These are phyloP conservation scores for Dysidea cf. avara DNA, from an alignment of 37 sponge, comb jelly and placozoan species.

Conservation along the genomic window DNA sequence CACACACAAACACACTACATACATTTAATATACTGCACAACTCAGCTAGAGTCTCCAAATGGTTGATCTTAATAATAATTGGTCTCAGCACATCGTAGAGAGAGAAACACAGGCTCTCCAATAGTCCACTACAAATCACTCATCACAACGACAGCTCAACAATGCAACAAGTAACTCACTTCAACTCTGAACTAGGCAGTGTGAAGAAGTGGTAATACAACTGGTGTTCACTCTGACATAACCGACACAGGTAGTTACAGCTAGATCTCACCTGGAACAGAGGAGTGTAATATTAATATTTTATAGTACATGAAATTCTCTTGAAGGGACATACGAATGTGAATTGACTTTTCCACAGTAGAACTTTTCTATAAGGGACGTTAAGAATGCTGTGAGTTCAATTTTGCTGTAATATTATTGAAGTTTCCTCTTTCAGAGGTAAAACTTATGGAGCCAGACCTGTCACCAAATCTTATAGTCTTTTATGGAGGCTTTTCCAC, in stretches of 20 bases:
- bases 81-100: conserved; percentile 91
- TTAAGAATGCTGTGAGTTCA: no score
- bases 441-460: no score
- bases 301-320: no score
- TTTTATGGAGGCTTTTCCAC: no score
- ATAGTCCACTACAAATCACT: conserved; percentile 56
- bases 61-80: conserved; percentile 84
- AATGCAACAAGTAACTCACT: conserved; percentile 39
- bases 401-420: no score
- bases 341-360: no score
- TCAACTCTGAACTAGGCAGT: conserved; percentile 54
- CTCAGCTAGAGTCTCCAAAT: conserved; percentile 93
- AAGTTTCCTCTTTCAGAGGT: no score
- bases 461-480: no score
- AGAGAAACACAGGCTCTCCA: conserved; percentile 82
- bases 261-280: conserved; percentile 68
- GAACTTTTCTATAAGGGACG: no score
- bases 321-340: no score
- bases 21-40: conserved; percentile 93
- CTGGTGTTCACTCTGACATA: conserved; percentile 94
- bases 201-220: conserved; percentile 90
- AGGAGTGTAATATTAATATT: background rate
- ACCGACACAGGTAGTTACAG: conserved; percentile 84
- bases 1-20: conserved; percentile 2
- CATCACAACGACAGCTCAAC: no score